These are phyloP conservation scores for Salvelinus sp. DNA, from an alignment of 2,113 vertebrate genomes.

Conservation along the genomic window DNA sequence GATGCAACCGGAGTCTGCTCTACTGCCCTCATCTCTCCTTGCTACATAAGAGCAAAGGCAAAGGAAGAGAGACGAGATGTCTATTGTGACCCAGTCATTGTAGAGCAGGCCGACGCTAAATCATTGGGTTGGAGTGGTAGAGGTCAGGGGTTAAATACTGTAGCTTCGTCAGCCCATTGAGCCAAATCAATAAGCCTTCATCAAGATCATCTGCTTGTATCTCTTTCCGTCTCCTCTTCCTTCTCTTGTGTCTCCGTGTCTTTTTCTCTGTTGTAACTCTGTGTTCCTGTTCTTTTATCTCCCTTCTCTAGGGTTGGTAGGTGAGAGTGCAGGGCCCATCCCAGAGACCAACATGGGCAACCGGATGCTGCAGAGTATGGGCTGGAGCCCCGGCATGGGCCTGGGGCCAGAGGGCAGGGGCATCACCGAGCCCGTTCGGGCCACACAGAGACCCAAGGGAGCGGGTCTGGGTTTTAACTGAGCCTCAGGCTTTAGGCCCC, in stretches of 20 bases:
- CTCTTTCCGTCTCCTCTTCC: constrained; percentile 36
- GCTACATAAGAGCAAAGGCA: too few relatives aligned
- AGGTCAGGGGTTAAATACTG: too few relatives aligned
- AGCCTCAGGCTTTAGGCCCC: constrained; percentile 31
- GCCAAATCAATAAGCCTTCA: constrained; percentile 14
- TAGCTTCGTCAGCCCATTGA: constrained; percentile 18
- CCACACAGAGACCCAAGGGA: constrained; percentile 91
- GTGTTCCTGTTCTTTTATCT: constrained; percentile 19
- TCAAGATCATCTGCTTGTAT: constrained; percentile 46
- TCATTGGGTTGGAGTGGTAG: too few relatives aligned
- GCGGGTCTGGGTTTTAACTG: constrained; percentile 93
- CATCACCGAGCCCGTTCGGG: constrained; percentile 89
- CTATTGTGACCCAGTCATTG: too few relatives aligned
- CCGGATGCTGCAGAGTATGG: constrained; percentile 96
- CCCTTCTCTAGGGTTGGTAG: constrained; percentile 81
- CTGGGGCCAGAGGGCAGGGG: constrained; percentile 92
- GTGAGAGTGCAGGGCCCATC: constrained; percentile 85
- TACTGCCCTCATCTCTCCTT: too few relatives aligned
- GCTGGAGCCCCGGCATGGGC: constrained; percentile 91
- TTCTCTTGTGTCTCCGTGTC: background rate
- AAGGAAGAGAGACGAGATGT: too few relatives aligned
- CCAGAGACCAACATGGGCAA: constrained; percentile 90
- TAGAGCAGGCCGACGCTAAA: too few relatives aligned
- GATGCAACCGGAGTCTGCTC: constrained; percentile 58
- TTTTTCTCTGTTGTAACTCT: constrained; percentile 17